phyloP scores from a whole-genome alignment of 2,797 vertebrate genomes.

The Falco biarmicus region DNA sequence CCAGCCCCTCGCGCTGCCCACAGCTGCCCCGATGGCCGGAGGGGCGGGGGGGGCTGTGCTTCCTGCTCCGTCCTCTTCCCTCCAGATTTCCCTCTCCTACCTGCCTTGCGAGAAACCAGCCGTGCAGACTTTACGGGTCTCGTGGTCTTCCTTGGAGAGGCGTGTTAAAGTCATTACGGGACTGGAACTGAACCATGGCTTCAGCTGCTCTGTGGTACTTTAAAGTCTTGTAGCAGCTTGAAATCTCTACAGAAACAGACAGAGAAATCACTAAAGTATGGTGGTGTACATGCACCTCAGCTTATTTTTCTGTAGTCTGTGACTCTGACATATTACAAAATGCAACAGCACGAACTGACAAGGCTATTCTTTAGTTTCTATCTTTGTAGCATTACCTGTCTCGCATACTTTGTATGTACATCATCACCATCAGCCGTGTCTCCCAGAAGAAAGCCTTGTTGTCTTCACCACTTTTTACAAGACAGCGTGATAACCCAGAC shows the following conservation, averaged over 20 bases:
- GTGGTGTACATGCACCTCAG: not conserved
- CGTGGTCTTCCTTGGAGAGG: not conserved
- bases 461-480: not conserved
- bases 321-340: not conserved
- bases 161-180: not conserved
- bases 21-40: not conserved
- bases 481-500: not conserved
- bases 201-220: not conserved
- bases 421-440: not conserved
- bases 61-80: accelerated
- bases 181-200: not conserved
- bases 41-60: too few relatives aligned
- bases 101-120: not conserved
- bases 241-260: not conserved
- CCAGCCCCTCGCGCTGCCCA: accelerated
- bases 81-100: not conserved
- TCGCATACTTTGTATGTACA: accelerated
- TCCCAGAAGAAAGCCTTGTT: not conserved
- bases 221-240: not conserved
- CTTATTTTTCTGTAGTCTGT: not conserved
- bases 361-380: not conserved
- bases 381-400: not conserved
- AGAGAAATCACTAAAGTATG: not conserved
- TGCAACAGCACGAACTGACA: not conserved
- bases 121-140: not conserved